phyloP scores from a whole-genome alignment of 2,113 vertebrate species.

The Toxotes chatareus region DNA sequence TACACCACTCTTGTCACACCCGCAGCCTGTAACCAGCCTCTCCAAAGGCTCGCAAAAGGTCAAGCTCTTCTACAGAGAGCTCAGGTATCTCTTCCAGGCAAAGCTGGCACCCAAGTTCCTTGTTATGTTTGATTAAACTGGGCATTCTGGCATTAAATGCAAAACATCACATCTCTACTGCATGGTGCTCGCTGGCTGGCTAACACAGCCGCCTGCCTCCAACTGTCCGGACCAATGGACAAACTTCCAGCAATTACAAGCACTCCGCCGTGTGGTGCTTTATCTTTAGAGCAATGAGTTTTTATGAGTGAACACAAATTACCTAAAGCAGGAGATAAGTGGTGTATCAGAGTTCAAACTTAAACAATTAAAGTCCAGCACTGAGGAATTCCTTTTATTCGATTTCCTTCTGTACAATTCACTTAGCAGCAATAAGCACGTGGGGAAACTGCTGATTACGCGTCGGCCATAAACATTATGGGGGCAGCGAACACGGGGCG shows the following conservation, averaged over 20 bases:
- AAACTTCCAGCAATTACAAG: constrained; percentile 50
- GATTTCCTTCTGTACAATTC: constrained; percentile 48
- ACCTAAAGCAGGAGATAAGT: constrained; percentile 56
- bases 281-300: constrained; percentile 53
- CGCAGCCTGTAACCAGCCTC: constrained; percentile 86
- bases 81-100: constrained; percentile 54
- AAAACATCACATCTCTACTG: constrained; percentile 11
- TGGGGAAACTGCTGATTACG: constrained; percentile 40
- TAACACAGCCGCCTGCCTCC: constrained; percentile 23
- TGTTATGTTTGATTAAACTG: constrained; percentile 55
- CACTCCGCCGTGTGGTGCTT: constrained; percentile 36
- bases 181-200: constrained; percentile 8
- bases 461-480: constrained; percentile 62
- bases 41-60: constrained; percentile 83
- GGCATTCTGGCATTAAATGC: constrained; percentile 44
- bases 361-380: constrained; percentile 62
- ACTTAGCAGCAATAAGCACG: constrained; percentile 56
- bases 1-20: constrained; percentile 86
- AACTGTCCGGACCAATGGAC: constrained; percentile 44
- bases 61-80: constrained; percentile 80
- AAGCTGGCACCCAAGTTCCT: constrained; percentile 42
- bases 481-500: neutral
- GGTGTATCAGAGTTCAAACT: constrained; percentile 54
- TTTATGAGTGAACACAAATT: constrained; percentile 53
- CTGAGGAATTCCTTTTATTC: constrained; percentile 57